A percentile compares a stretch with the other conserved stretches of the same genome.
phyloP scores from a whole-genome alignment of 2,797 vertebrate species.

The Pampus argenteus region DNA sequence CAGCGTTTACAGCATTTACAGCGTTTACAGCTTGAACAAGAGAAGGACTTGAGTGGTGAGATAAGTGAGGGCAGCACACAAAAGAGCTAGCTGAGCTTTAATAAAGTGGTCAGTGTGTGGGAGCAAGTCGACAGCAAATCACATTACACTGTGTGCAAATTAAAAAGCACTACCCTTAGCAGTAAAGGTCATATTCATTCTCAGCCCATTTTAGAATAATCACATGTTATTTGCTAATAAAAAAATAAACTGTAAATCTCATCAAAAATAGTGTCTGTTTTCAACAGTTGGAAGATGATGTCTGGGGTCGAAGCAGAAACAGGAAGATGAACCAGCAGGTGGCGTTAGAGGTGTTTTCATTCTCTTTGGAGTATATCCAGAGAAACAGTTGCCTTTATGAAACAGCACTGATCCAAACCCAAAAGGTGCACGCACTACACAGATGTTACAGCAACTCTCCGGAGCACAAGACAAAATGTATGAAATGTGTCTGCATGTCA shows the following conservation, averaged over 20 bases:
- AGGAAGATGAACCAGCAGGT: constrained; percentile 66
- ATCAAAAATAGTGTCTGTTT: constrained; percentile 5
- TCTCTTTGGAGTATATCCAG: background rate
- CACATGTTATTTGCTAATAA: constrained; percentile 2
- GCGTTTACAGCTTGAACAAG: background rate
- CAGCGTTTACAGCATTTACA: background rate
- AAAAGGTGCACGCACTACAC: constrained; percentile 1
- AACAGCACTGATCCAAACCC: constrained; percentile 12
- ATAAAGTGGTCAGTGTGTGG: background rate
- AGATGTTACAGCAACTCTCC: constrained; percentile 40
- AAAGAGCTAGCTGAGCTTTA: background rate
- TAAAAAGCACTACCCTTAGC: constrained; percentile 21
- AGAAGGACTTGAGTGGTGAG: background rate
- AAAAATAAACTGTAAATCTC: background rate
- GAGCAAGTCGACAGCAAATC: constrained; percentile 31
- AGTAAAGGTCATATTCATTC: constrained; percentile 40
- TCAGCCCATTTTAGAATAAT: constrained; percentile 12
- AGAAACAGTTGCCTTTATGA: background rate
- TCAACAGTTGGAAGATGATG: background rate
- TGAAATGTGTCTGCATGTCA: constrained; percentile 15
- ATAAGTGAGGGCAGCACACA: background rate
- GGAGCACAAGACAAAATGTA: constrained; percentile 17
- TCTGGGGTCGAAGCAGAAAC: too few species aligned
- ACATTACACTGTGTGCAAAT: constrained; percentile 31
- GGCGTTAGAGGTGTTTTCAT: constrained; percentile 63